These are phyloP conservation scores for Lutjanus argentimaculatus DNA, from an alignment of 2,797 vertebrate species.

Conservation along the genomic window DNA sequence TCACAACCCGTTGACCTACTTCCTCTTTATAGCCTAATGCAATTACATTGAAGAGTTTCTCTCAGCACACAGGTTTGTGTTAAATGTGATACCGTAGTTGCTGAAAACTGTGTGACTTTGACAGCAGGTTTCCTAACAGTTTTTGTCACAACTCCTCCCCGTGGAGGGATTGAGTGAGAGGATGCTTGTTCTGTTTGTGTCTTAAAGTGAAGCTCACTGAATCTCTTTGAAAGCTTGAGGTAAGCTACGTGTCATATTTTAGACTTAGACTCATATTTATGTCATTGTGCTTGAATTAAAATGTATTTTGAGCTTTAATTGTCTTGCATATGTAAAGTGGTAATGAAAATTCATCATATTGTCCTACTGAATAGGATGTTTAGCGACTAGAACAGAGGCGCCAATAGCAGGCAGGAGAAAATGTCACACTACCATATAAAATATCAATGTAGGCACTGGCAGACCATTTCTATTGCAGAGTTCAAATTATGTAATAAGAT, in stretches of 20 bases:
- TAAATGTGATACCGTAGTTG: slow-evolving; percentile 13
- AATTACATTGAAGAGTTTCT: neutral
- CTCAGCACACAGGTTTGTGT: neutral
- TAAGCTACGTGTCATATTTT: slow-evolving; percentile 15
- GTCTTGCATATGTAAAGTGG: neutral
- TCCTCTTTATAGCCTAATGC: neutral
- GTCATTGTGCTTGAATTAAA: neutral
- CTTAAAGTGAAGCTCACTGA: neutral
- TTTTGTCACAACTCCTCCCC: slow-evolving; percentile 13
- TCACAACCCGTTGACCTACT: neutral
- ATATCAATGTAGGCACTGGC: no score
- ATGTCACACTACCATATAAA: neutral
- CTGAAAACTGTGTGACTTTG: slow-evolving; percentile 10
- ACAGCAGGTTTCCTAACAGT: slow-evolving; percentile 22
- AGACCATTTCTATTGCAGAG: no score
- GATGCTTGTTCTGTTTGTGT: neutral
- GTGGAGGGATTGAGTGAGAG: neutral
- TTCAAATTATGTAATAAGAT: no score
- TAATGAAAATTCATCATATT: neutral
- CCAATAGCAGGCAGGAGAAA: neutral
- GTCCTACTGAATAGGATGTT: neutral
- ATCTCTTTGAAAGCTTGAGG: neutral
- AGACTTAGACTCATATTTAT: neutral
- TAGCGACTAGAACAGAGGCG: neutral
- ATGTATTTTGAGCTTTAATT: neutral